Base-by-base conservation (phyloP, 2,888 invertebrate species). In the Cabera pusaria region DNA sequence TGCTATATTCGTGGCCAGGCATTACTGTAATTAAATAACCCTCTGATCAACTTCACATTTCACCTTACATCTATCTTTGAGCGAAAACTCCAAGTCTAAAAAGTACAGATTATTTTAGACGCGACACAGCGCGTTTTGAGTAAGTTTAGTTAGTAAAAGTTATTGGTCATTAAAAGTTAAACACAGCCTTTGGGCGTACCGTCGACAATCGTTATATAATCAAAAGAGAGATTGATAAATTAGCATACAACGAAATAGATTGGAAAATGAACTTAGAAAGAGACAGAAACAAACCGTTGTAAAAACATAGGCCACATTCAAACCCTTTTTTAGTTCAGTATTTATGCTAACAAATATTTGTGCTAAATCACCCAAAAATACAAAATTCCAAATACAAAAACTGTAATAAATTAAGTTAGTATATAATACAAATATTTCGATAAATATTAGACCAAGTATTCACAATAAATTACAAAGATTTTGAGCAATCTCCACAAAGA, bases 401-500 rank as follows among this genome's bases (percentile, higher is more conserved):
- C 22, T 31, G 35, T 24, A 40, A 47, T 41, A 44, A 52, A 49
- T 43, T 27, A 43, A 37, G 16, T 44, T 36, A 29, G 22, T 43
- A 36, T 35, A 46, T 35, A 35, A 46, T 42, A 49, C 39, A 37
- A 40, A 46, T 27, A 43, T 32, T 38, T 48, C 38, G 44, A 34
- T 41, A 51, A 53, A 56, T 49, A 62, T 70, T 70, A 70, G 68
- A 70, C 66, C 72, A 69, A 69, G 57, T 66, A 64, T 64, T 65
- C 64, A 64, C 61, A 66, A 56, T 65, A 57, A 61, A 64, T 67
- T 66, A 69, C 60, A 63, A 62, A 62, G 63, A 64, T 65, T 58
- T 75, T 77, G 76, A 75, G 76, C 76, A 76, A 71, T 60, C 64
- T 66, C 59, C 49, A 58, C 43, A 54, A 43, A 33, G 32, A 44